Conservation (phyloP, 2,113 vertebrate genomes). For the Caranx melampygus region DNA sequence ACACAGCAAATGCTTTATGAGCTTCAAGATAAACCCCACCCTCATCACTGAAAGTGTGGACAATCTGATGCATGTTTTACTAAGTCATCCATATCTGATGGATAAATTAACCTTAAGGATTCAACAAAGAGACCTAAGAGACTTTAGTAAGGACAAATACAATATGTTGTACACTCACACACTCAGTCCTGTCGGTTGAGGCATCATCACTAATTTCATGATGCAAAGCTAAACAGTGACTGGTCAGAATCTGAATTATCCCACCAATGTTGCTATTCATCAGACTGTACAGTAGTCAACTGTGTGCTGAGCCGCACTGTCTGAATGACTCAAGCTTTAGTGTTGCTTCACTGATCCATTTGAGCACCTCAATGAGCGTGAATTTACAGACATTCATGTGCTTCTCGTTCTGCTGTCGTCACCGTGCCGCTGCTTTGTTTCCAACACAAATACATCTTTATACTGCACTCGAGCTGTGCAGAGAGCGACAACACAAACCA, state of each 20-base stretch:
- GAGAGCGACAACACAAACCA: not conserved
- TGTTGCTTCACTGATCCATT: constrained; percentile 54
- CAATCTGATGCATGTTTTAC: constrained; percentile 31
- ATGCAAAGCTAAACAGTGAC: constrained; percentile 29
- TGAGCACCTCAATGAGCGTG: constrained; percentile 56
- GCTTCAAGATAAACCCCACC: constrained; percentile 29
- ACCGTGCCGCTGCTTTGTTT: not conserved
- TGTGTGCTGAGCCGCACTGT: constrained; percentile 24
- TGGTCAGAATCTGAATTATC: constrained; percentile 25
- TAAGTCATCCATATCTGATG: constrained; percentile 43
- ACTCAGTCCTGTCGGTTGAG: constrained; percentile 1
- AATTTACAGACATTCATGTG: constrained; percentile 47
- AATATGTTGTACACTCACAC: constrained; percentile 26
- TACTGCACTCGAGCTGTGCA: not conserved
- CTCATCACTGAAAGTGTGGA: constrained; percentile 14
- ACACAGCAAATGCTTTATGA: constrained; percentile 41
- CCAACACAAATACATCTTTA: not conserved
- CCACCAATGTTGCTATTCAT: constrained; percentile 11
- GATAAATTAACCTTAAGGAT: constrained; percentile 48
- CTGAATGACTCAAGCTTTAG: constrained; percentile 48
- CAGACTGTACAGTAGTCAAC: constrained; percentile 31
- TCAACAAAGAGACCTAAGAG: constrained; percentile 19
- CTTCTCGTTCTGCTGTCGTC: constrained; percentile 12
- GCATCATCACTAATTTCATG: not conserved
- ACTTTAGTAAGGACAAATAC: constrained; percentile 8